phyloP scores from a whole-genome alignment of 2,113 vertebrate species.

The Ardeotis arabs region DNA sequence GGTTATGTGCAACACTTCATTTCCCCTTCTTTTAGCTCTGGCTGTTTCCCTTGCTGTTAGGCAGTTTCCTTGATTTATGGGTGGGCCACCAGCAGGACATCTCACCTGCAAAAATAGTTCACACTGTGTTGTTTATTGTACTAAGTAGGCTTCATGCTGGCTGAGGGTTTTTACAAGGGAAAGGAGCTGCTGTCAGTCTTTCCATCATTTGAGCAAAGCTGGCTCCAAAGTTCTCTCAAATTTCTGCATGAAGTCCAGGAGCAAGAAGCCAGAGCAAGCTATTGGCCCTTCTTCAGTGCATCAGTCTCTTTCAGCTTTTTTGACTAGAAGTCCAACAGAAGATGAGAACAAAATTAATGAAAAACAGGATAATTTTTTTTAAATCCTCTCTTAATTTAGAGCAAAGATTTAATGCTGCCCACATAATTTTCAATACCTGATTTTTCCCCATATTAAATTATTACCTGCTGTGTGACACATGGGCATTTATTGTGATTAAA shows the following conservation, averaged over 20 bases:
- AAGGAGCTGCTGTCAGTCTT: constrained; percentile 79
- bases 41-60: constrained; percentile 67
- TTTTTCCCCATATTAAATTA: background rate
- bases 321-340: background rate
- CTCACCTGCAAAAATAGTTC: constrained; percentile 92
- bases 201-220: constrained; percentile 72
- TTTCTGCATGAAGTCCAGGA: constrained; percentile 59
- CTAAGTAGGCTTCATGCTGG: constrained; percentile 84
- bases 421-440: background rate
- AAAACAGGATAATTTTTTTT: background rate
- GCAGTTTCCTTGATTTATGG: constrained; percentile 84
- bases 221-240: constrained; percentile 68
- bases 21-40: constrained; percentile 66
- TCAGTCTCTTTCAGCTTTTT: background rate
- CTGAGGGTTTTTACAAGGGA: constrained; percentile 77
- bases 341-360: constrained; percentile 27
- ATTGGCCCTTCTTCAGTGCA: background rate
- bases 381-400: background rate
- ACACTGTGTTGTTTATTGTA: constrained; percentile 84
- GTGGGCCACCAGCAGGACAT: constrained; percentile 82
- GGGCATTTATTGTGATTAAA: background rate
- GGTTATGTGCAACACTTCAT: constrained; percentile 72
- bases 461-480: constrained; percentile 1
- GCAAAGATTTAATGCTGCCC: constrained; percentile 12
- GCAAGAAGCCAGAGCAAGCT: constrained; percentile 9